Base-by-base conservation (phyloP, 2,797 vertebrate genomes). In the Epinephelus coioides region DNA sequence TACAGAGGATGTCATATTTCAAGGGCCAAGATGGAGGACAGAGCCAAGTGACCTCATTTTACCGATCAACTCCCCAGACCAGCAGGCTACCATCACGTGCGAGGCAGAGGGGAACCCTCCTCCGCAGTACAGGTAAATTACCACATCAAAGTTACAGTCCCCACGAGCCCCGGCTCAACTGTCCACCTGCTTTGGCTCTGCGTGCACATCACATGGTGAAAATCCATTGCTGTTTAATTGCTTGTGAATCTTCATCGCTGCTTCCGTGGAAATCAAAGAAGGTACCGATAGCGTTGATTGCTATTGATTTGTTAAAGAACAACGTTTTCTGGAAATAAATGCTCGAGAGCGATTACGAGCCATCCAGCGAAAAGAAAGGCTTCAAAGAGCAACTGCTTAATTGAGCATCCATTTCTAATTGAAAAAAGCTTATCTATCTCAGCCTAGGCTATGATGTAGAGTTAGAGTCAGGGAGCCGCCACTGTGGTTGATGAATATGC, bases 41-140 rank as follows among this genome's bases (percentile, higher is more conserved):
- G 93, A 96, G 87, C 95, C 95, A 63, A 91, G 87, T 79, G 94
- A 96, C 94, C 94, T 96, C 77, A 92, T 95, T 94, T 94, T 96
- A 72, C 94, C 96, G 23, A 93, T 95, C 86, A 93, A 88, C 88
- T 93, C 94, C 63, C 84, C 90, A 15, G 93, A 94, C 86, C 95
- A 94, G 87, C 92, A 92, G 81, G 94, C 94, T 19, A 91, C 90
- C 55, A 86, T 96, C 71, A 73, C 56, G 23, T 96, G 96, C 15
- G 92, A 94, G 79, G 94, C 95, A 1, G 94, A 92, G 34, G 95
- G 95, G 59, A 91, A 78, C 71, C 94, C 94, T 50, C 73, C 91
- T 19, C 93, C 70, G 0, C 92, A 95, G 76, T 95, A 96, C 92
- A 96, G 95, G 96, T 96, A 93, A 86, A 84, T 75, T 50, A 74